These are phyloP conservation scores for Neelides folsomi DNA, from an alignment of 2,888 invertebrate genomes.

Conservation along the genomic window DNA sequence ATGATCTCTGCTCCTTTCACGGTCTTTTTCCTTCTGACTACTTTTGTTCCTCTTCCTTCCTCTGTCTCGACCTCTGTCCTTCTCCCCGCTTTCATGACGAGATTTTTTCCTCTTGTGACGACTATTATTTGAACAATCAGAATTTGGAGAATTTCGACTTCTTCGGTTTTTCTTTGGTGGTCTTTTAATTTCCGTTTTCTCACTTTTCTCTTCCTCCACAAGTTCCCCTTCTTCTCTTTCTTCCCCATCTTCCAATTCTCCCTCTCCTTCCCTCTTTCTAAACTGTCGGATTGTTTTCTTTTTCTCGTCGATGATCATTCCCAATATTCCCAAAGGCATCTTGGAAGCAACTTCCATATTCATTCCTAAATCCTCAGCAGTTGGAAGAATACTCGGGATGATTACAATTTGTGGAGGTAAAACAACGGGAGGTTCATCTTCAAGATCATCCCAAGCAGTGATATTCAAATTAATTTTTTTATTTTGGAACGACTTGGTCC, in stretches of 20 bases:
- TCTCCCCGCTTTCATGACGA: too few species aligned
- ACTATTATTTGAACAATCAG: too few species aligned
- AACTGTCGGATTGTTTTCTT: too few species aligned
- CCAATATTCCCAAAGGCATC: constrained; percentile 12
- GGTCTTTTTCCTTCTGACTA: background rate
- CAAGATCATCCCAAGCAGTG: too few species aligned
- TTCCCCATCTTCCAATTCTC: background rate
- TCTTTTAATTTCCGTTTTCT: background rate
- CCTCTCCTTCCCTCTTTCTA: background rate
- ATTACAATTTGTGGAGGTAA: background rate
- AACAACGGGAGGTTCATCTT: background rate
- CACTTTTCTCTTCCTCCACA: background rate
- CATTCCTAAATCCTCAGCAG: background rate
- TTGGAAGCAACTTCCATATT: background rate
- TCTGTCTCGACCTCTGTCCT: constrained; percentile 1
- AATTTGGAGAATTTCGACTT: too few species aligned
- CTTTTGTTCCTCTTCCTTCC: constrained; percentile 3
- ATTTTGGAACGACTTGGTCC: too few species aligned
- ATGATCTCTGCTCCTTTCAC: background rate
- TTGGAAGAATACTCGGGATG: background rate
- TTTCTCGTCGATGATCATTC: constrained; percentile 11
- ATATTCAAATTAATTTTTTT: too few species aligned
- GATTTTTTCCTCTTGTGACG: too few species aligned
- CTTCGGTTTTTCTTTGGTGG: too few species aligned
- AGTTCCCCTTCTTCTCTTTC: background rate